Evolutionary conservation across 2,888 invertebrate genomes (phyloP).

Genomic region (Orthosia cruda): DNA sequence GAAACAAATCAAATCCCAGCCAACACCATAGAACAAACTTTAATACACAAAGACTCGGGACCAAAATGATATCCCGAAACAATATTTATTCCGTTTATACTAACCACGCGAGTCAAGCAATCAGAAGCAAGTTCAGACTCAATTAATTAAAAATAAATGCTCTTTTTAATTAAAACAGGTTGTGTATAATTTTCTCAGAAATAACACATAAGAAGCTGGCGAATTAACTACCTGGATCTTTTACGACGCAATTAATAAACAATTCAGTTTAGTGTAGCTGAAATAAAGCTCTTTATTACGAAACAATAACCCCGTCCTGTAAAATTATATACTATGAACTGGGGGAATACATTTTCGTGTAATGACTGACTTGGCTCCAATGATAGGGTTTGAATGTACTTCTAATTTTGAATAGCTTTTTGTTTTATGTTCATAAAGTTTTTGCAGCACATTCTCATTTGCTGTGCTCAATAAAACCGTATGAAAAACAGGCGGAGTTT

Average conservation of each 20-base stretch:
- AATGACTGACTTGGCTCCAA: slow-evolving; percentile 73
- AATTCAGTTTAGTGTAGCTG: slow-evolving; percentile 76
- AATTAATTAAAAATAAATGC: slow-evolving; percentile 39
- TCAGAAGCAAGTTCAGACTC: slow-evolving; percentile 15
- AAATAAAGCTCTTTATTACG: slow-evolving; percentile 79
- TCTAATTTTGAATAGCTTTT: slow-evolving; percentile 21
- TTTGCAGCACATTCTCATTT: background rate
- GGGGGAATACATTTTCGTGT: slow-evolving; percentile 74
- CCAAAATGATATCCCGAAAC: background rate
- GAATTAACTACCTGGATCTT: slow-evolving; percentile 66
- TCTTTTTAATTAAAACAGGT: slow-evolving; percentile 36
- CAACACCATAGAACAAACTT: slow-evolving; percentile 26
- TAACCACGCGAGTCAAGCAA: background rate
- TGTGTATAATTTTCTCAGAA: slow-evolving; percentile 36
- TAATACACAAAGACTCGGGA: slow-evolving; percentile 17
- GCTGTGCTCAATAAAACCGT: background rate
- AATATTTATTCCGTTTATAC: slow-evolving; percentile 17
- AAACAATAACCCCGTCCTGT: slow-evolving; percentile 77
- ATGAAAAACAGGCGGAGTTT: slow-evolving; percentile 11
- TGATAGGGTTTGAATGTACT: slow-evolving; percentile 71
- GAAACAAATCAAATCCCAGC: slow-evolving; percentile 63
- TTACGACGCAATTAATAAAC: slow-evolving; percentile 81
- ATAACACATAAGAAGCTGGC: slow-evolving; percentile 60
- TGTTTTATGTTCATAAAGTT: slow-evolving; percentile 3
- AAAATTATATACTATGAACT: slow-evolving; percentile 77